phyloP scores from a whole-genome alignment of 2,113 vertebrate species.

The Cyprinodon tularosa region DNA sequence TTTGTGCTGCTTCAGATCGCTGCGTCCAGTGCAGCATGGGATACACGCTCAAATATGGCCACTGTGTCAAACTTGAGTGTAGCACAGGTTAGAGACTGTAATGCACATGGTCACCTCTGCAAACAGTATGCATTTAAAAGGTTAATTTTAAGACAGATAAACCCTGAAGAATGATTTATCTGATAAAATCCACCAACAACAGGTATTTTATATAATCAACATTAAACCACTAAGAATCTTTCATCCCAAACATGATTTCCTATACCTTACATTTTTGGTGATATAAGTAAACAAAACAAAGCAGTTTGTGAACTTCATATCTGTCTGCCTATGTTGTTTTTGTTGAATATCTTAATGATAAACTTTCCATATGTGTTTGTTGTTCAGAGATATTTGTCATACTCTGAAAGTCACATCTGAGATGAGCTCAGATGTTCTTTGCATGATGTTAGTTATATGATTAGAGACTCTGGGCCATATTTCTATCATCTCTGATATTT shows the following conservation, averaged over 20 bases:
- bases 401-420: background rate
- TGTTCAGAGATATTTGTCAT: background rate
- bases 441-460: background rate
- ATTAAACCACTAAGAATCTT: background rate
- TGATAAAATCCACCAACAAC: background rate
- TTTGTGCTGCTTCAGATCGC: slow-evolving; percentile 71
- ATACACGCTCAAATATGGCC: slow-evolving; percentile 72
- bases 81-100: slow-evolving; percentile 76
- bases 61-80: slow-evolving; percentile 82
- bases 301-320: no score
- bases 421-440: background rate
- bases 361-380: background rate
- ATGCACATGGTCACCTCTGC: background rate
- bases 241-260: background rate
- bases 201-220: background rate
- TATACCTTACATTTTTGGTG: background rate
- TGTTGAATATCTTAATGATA: background rate
- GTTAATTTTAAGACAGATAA: background rate
- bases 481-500: background rate
- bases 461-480: background rate
- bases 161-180: background rate
- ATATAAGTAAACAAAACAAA: no score
- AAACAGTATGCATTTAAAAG: background rate
- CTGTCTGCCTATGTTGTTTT: background rate
- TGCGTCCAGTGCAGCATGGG: slow-evolving; percentile 83